Base-by-base conservation (phyloP, 2,113 vertebrate species). In the Rhinolophus ferrumequinum region DNA sequence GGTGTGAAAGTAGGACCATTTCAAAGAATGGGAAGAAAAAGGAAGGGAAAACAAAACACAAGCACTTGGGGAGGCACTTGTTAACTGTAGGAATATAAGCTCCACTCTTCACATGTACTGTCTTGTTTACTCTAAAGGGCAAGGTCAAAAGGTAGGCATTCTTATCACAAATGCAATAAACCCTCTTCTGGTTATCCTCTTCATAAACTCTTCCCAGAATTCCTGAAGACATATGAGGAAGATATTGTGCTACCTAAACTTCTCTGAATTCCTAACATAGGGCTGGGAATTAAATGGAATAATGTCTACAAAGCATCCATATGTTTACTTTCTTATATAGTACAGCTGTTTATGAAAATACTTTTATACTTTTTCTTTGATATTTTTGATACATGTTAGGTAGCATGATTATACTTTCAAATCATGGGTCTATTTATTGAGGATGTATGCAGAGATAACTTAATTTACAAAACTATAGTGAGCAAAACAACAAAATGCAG, bases 401-500 rank as follows among this genome's bases (percentile, higher is more conserved):
- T 38, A 47, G 6, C 38, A 41, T 89, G 38, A 79, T 64, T 76
- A 80, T 6, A 67, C 15, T 93, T 95, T 72, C 73, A 88, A 93
- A 91, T 81, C 58, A 30, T 30, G 41, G 28, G 2, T 30, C 33
- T 69, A 21, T 6, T 88, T 84, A 35, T 94, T 84, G 82, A 94
- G 52, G 67, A 84, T 67, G 66, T 62, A 79, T 18, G 15, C 33
- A 72, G 12, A 75, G 38, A 72, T 35, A 14, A 8, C 33, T 89
- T 73, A 50, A 33, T 50, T 92, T 93, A 33, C 44, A 44, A n/a
- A 85, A 92, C 8, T 16, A 73, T 16, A 44, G 50, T 58, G 10
- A 96, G 3, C 3, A 89, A 94, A 96, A 73, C 41, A 90, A 73
- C 47, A 94, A 92, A 87, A 79, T 90, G 14, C 64, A 82, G 88